Base-by-base conservation (phyloP, 1,140 invertebrate genomes). In the Pogonognathellus flavescens region DNA sequence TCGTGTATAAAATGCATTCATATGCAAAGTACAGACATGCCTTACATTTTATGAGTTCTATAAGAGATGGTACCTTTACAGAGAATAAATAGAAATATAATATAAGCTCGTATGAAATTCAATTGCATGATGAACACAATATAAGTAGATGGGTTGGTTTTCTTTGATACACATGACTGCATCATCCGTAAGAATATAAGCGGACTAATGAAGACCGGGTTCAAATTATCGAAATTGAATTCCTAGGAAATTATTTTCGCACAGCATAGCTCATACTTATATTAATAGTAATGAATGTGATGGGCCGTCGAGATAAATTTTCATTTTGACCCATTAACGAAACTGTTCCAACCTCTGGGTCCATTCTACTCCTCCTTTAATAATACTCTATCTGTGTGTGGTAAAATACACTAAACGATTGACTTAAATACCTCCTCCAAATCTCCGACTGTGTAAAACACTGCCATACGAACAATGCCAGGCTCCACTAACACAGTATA, bases 251-350 rank as follows among this genome's bases (percentile, higher is more conserved):
- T 81, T 81, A 59, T 57, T 55, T 81, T 81, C 80, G 80, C 80
- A 59, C 70, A 76, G 41, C 8, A 7, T n/a, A 76, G 31, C 41
- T 76, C 41, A 76, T 76, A 16, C 53, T 55, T 4, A 62, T 18
- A n/a, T n/a, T 20, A 9, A 76, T 16, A 76, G 31, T 72, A 50
- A 72, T 70, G 62, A 60, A 72, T 70, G 49, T 84, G 60, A 72
- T 52, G 66, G 70, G 62, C 62, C 49, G 70, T 84, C 66, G 50
- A 84, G 20, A 84, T 84, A 80, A 84, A 84, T 84, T 84, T 62
- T 84, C 70, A 84, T 84, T 80, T 76, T 76, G 70, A 76, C 70
- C 70, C 70, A 76, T 76, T 76, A 76, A 76, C 31, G 70, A 76
- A 76, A 76, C 70, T 76, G 31, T 76, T 50, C 41, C 70, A 76